Percentiles rank a stretch among this genome's conserved stretches.
phyloP scores from a whole-genome alignment of 2,113 vertebrate genomes.

The Sturnira hondurensis region DNA sequence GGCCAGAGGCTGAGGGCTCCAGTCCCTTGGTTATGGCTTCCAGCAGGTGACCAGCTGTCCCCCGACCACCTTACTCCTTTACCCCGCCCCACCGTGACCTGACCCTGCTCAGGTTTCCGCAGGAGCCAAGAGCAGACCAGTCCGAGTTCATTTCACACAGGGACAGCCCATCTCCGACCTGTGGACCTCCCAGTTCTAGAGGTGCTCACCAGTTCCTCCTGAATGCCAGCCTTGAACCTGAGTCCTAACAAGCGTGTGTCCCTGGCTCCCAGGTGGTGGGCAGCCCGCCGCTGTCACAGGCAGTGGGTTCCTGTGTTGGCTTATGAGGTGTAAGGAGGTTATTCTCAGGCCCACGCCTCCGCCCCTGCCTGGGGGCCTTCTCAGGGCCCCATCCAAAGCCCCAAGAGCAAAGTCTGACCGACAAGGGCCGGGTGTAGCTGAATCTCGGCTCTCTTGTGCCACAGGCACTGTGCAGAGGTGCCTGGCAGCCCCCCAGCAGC shows the following conservation, averaged over 20 bases:
- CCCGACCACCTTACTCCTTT: accelerated
- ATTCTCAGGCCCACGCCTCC: not conserved
- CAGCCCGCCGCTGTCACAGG: not conserved
- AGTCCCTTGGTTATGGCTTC: not conserved
- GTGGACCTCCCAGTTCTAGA: not conserved
- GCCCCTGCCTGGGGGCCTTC: not conserved
- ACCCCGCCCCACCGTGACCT: accelerated
- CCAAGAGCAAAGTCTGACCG: not conserved
- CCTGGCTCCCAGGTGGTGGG: not conserved
- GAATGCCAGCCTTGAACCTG: not conserved
- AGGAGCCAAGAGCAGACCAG: accelerated
- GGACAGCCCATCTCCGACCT: not conserved
- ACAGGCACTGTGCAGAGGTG: not conserved
- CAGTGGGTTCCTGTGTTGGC: accelerated
- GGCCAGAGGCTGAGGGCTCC: too few species aligned
- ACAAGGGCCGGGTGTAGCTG: not conserved
- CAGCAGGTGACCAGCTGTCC: not conserved
- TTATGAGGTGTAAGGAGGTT: not conserved
- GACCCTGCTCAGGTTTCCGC: not conserved
- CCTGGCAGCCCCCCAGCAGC: not conserved
- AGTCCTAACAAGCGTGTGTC: not conserved
- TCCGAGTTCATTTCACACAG: not conserved
- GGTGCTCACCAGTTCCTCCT: not conserved
- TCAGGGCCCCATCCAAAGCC: not conserved
- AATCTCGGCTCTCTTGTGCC: too few species aligned